These are phyloP conservation scores for Oryctes rhinoceros DNA, from an alignment of 1,140 invertebrate species.

Conservation along the genomic window DNA sequence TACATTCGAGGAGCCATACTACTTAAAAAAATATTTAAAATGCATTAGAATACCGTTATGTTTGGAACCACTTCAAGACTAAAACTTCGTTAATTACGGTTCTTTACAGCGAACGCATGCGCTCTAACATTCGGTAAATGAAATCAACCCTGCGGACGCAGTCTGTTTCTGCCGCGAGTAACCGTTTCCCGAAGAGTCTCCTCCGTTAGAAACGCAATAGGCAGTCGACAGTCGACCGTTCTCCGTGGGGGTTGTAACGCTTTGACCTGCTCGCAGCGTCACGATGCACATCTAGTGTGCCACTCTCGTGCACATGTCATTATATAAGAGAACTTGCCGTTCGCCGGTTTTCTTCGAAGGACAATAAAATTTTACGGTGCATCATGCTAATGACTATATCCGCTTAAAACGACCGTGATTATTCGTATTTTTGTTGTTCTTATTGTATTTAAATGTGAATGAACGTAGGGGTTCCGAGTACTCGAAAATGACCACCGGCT, in stretches of 20 bases:
- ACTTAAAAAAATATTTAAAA: slow-evolving; percentile 31
- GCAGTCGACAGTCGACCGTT: not conserved
- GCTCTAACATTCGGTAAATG: not conserved
- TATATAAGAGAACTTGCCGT: not conserved
- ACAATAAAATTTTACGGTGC: too few relatives aligned
- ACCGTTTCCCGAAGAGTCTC: slow-evolving; percentile 2
- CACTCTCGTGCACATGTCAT: not conserved
- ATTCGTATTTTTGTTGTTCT: too few relatives aligned
- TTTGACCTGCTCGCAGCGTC: not conserved
- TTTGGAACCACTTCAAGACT: not conserved
- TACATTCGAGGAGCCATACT: not conserved
- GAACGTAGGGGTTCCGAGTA: not conserved
- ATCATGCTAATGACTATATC: too few relatives aligned
- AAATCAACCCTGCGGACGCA: slow-evolving; percentile 17
- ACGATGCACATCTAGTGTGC: not conserved
- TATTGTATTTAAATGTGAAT: not conserved
- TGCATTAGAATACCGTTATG: slow-evolving; percentile 18
- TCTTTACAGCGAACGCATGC: not conserved
- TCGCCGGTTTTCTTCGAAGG: too few relatives aligned
- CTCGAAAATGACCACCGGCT: not conserved
- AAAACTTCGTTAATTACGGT: slow-evolving; percentile 25
- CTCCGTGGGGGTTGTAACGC: not conserved
- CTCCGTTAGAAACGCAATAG: not conserved
- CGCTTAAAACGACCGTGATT: too few relatives aligned
- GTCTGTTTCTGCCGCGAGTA: not conserved